Conservation (phyloP, 2,888 invertebrate genomes). For the Cephus spinipes region DNA sequence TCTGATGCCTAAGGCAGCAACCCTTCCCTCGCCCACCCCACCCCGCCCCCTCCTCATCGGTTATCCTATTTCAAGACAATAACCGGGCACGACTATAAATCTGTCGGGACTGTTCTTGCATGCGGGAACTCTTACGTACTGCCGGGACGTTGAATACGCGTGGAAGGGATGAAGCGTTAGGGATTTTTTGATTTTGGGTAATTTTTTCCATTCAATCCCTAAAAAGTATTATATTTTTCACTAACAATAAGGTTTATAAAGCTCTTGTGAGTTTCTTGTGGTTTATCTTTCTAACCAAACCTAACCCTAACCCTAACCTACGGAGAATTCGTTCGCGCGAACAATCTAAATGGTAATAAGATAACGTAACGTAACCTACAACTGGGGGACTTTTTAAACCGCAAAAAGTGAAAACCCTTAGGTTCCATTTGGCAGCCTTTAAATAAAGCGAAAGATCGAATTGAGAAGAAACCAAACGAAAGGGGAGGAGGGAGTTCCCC, state of each 20-base stretch:
- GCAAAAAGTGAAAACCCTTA: constrained; percentile 57
- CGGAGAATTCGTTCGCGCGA: constrained; percentile 17
- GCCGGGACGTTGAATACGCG: no score
- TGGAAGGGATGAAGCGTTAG: no score
- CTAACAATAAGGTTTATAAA: no score
- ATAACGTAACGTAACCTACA: constrained; percentile 61
- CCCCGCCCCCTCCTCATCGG: background rate
- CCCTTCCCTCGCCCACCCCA: background rate
- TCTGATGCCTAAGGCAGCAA: no score
- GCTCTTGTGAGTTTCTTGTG: no score
- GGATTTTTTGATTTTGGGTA: no score
- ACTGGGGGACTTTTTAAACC: constrained; percentile 4
- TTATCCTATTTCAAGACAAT: constrained; percentile 48
- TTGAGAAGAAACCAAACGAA: no score
- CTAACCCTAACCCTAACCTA: no score
- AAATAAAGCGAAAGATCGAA: constrained; percentile 5
- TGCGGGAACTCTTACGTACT: background rate
- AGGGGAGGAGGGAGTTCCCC: no score
- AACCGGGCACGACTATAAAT: constrained; percentile 48
- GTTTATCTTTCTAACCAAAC: no score
- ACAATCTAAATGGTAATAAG: constrained; percentile 66
- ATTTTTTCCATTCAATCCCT: no score
- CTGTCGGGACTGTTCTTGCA: constrained; percentile 36
- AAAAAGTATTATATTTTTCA: no score
- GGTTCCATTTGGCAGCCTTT: constrained; percentile 10